Conservation (phyloP, 2,113 vertebrate species). For the Accipiter cooperii region DNA sequence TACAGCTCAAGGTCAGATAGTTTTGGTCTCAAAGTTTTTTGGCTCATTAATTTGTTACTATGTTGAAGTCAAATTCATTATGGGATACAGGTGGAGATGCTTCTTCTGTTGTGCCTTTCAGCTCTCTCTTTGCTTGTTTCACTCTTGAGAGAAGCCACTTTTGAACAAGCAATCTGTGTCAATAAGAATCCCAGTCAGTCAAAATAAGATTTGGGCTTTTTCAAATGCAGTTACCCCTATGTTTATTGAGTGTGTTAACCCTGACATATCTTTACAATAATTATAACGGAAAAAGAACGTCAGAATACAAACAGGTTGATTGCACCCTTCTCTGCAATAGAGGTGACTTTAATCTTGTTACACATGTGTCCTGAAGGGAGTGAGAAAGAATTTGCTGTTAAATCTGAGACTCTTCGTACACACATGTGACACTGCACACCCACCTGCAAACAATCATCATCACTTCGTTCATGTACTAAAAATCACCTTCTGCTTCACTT, state of each 20-base stretch:
- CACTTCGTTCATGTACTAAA: neutral
- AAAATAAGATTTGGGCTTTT: neutral
- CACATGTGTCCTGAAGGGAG: neutral
- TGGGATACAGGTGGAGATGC: neutral
- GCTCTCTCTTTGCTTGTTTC: neutral
- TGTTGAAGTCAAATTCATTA: conserved; percentile 23
- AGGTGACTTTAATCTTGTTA: neutral
- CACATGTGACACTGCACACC: fast-evolving
- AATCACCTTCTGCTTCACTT: neutral
- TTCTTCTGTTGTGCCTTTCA: conserved; percentile 32
- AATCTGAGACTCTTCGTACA: neutral
- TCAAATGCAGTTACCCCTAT: neutral
- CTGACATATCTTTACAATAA: neutral
- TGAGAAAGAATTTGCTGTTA: neutral
- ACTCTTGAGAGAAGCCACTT: conserved; percentile 2
- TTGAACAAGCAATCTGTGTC: conserved; percentile 11
- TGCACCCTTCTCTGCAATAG: neutral
- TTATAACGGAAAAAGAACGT: neutral
- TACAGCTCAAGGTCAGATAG: neutral
- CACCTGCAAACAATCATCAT: neutral
- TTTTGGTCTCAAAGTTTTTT: neutral
- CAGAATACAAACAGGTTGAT: neutral
- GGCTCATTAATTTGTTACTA: neutral
- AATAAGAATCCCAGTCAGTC: conserved; percentile 1
- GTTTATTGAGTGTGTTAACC: neutral